phyloP scores from a whole-genome alignment of 2,113 vertebrate species.

The Rhinolophus sinicus region DNA sequence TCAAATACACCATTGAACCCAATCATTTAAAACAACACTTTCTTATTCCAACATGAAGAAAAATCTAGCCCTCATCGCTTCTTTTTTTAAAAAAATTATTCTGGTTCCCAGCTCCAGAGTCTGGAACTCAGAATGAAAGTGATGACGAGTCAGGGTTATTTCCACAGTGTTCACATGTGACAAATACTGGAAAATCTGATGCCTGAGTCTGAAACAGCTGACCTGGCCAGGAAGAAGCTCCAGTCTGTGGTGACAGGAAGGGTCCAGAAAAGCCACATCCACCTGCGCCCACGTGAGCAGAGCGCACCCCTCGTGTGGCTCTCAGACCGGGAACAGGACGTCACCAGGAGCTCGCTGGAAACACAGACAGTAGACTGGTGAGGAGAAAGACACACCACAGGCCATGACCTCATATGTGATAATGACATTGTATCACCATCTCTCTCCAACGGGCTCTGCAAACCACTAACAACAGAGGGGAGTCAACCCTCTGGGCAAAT shows the following conservation, averaged over 20 bases:
- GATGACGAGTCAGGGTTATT: background rate
- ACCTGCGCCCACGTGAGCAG: background rate
- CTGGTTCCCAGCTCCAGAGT: background rate
- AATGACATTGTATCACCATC: background rate
- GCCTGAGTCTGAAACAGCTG: background rate
- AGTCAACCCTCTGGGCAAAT: background rate
- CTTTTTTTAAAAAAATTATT: background rate
- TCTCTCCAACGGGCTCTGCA: background rate
- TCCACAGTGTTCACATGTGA: background rate
- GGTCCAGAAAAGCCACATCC: background rate
- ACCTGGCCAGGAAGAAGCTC: background rate
- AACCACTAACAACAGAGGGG: background rate
- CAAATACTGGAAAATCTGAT: background rate
- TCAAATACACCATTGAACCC: background rate
- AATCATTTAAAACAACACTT: constrained; percentile 34
- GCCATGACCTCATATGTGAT: background rate
- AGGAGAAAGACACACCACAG: background rate
- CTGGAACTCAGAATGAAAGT: background rate
- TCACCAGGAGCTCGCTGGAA: background rate
- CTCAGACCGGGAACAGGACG: background rate
- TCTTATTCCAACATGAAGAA: constrained; percentile 21
- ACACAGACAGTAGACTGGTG: background rate
- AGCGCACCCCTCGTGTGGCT: background rate
- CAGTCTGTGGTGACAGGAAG: background rate
- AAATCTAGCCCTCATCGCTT: background rate